A percentile compares a stretch with the other conserved stretches of the same genome.
Conservation (phyloP, 2,888 invertebrate genomes). For the Torymus tubicola region DNA sequence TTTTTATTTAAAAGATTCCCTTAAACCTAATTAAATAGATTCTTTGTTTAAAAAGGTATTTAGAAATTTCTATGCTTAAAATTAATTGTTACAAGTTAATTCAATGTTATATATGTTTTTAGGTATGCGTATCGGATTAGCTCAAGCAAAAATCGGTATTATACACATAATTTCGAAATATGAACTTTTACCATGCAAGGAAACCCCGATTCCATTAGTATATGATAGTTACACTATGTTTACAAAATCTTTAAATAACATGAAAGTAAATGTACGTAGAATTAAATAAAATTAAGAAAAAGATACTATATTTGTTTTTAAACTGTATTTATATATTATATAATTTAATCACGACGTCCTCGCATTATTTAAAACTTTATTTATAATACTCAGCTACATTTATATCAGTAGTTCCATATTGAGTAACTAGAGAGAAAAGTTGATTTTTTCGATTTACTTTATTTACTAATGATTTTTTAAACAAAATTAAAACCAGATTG, state of each 20-base stretch:
- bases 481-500: no score
- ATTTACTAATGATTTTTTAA: no score
- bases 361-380: no score
- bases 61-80: no score
- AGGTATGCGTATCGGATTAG: conserved; percentile 69
- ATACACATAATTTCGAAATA: conserved; percentile 65
- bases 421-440: no score
- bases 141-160: conserved; percentile 68
- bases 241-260: conserved; percentile 59
- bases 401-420: no score
- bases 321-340: background rate
- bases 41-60: no score
- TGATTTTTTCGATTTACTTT: no score
- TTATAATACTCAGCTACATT: no score
- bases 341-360: no score
- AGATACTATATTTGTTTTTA: background rate
- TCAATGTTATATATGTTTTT: conserved; percentile 14
- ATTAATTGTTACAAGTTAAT: no score
- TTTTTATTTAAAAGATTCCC: background rate
- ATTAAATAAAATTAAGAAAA: background rate
- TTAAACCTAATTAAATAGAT: no score
- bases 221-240: conserved; percentile 63
- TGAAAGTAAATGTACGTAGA: conserved; percentile 62
- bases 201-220: conserved; percentile 66
- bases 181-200: conserved; percentile 62